A percentile compares a stretch with the other conserved stretches of the same genome.
Evolutionary conservation across 2,113 vertebrate genomes (phyloP).

Genomic region (Hyaena hyaena): DNA sequence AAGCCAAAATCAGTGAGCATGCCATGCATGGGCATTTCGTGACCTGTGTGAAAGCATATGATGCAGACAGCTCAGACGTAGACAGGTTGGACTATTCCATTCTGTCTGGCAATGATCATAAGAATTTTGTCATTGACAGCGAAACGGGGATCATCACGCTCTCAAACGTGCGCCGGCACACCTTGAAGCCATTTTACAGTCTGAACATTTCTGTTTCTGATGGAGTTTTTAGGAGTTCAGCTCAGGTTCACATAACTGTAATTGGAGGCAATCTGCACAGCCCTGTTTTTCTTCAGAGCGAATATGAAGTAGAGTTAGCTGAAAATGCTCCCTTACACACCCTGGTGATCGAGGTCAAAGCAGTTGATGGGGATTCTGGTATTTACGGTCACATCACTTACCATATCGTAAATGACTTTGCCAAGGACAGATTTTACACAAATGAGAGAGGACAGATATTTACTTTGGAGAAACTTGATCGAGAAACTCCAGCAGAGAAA

Average conservation of each 20-base stretch:
- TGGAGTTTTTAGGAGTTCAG: conserved; percentile 95
- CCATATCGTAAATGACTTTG: conserved; percentile 95
- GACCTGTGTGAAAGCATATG: conserved; percentile 93
- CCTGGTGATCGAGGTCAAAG: conserved; percentile 91
- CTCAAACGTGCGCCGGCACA: conserved; percentile 90
- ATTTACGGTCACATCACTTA: conserved; percentile 92
- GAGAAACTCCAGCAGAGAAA: conserved; percentile 93
- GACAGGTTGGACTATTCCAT: conserved; percentile 93
- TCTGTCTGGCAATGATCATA: conserved; percentile 93
- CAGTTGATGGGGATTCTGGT: conserved; percentile 93
- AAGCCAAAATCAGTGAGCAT: conserved; percentile 92
- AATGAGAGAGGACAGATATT: conserved; percentile 93
- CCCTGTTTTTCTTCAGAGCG: conserved; percentile 93
- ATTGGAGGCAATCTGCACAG: conserved; percentile 95
- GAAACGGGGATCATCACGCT: conserved; percentile 91
- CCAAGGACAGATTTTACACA: conserved; percentile 94
- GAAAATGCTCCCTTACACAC: conserved; percentile 94
- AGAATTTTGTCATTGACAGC: conserved; percentile 93
- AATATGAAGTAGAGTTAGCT: conserved; percentile 95
- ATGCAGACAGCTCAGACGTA: conserved; percentile 92
- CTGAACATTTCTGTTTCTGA: conserved; percentile 95
- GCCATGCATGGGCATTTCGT: conserved; percentile 94
- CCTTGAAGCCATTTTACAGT: conserved; percentile 89
- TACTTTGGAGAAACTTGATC: conserved; percentile 94
- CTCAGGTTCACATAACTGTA: conserved; percentile 90